phyloP scores from a whole-genome alignment of 2,113 vertebrate genomes.

The Neofelis nebulosa region DNA sequence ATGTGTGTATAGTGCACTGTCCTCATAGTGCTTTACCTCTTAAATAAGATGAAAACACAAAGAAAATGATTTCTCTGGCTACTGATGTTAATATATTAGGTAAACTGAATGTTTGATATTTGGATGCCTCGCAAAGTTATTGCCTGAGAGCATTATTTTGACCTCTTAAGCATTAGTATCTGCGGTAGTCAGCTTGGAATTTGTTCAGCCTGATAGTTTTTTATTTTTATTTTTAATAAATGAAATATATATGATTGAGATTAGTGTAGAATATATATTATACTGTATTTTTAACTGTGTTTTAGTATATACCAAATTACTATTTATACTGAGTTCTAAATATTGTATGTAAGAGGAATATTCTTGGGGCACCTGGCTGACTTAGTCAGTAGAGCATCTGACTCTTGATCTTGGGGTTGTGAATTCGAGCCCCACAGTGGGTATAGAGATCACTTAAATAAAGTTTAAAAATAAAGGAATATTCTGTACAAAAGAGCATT shows the following conservation, averaged over 20 bases:
- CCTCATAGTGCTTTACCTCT: background rate
- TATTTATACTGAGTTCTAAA: constrained; percentile 11
- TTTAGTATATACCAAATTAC: background rate
- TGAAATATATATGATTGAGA: background rate
- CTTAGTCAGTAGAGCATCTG: too few species aligned
- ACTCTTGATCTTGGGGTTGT: too few species aligned
- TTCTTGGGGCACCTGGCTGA: background rate
- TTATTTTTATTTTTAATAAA: background rate
- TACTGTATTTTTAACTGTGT: background rate
- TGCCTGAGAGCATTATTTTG: constrained; percentile 1
- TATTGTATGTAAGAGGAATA: background rate
- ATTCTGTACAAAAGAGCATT: background rate
- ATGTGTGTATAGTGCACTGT: background rate
- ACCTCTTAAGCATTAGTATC: background rate
- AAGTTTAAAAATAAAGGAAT: background rate
- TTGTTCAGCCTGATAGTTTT: background rate
- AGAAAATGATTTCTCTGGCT: background rate
- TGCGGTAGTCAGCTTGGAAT: constrained; percentile 16
- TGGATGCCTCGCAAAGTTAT: background rate
- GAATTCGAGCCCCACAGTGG: too few species aligned
- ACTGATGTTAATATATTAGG: background rate
- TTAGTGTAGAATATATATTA: background rate
- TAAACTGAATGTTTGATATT: constrained; percentile 32
- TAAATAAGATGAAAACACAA: constrained; percentile 1
- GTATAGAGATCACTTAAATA: too few species aligned